Base-by-base conservation (phyloP, 2,113 vertebrate species). In the Daboia siamensis region DNA sequence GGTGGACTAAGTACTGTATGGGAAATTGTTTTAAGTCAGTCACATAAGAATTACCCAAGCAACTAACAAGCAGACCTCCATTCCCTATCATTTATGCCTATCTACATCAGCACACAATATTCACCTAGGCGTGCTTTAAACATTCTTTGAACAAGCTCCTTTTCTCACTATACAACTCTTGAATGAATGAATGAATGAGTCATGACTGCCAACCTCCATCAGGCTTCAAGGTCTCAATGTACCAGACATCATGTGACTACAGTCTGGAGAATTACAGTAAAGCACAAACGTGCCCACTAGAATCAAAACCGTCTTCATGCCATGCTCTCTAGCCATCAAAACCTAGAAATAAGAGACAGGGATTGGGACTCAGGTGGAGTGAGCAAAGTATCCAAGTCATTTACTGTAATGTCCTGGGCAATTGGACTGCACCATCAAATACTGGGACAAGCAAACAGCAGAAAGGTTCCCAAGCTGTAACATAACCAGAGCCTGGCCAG, bases 211-310 rank as follows among this genome's bases (percentile, higher is more conserved):
- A 59, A 92, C 5, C 56, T 86, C 91, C 44, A 93, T 94, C 93
- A 92, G 84, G 93, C 95, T 93, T 94, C 92, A 90, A 94, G 94
- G 93, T 95, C 93, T 94, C 90, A 0, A 1, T n/a, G 74, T 86
- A 86, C 44, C 74, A 91, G 87, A 89, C 92, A 13, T 0, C 0
- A 26, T 64, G 87, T 92, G 90, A 87, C 13, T 64, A 2, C n/a
- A 23, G 89, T 39, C 64, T 54, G 1, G 3, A 12, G 86, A 39
- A 56, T 29, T 59, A 64, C 85, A 69, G 29, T 26, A 64, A 84
- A 91, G 64, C 64, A 17, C 15, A 69, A 69, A 69, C 0, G 1
- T 6, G 52, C 89, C 56, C 87, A 91, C 51, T 54, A 84, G 26
- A 12, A 10, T 0, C 59, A 57, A 21, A 21, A 12, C 51, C 11